phyloP scores from a whole-genome alignment of 2,888 invertebrate species.

The Drosophila hawaiiensis region DNA sequence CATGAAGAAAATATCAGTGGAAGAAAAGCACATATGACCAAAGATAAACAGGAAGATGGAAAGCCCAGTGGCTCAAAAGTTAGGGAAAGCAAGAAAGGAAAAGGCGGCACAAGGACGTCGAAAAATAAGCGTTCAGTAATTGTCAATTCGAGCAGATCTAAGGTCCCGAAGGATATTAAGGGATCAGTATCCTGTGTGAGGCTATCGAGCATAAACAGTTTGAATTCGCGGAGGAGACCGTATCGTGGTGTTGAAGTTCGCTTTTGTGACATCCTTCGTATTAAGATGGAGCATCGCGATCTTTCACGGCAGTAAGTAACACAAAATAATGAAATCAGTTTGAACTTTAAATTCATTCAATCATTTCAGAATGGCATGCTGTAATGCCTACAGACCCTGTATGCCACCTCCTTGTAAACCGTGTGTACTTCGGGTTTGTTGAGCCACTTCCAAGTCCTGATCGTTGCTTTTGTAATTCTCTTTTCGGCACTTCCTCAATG shows the following conservation, averaged over 20 bases:
- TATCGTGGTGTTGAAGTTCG: slow-evolving; percentile 65
- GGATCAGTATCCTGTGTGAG: slow-evolving; percentile 26
- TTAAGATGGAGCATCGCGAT: slow-evolving; percentile 73
- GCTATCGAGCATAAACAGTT: slow-evolving; percentile 3
- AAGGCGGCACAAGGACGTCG: not conserved
- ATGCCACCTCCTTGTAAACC: slow-evolving; percentile 17
- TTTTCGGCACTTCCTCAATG: not conserved
- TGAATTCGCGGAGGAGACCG: slow-evolving; percentile 12
- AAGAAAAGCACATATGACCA: not conserved
- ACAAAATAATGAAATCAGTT: not conserved
- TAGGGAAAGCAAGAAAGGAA: slow-evolving; percentile 1
- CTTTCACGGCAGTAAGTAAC: slow-evolving; percentile 47
- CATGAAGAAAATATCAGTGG: not conserved
- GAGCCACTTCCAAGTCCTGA: not conserved
- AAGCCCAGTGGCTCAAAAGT: not conserved
- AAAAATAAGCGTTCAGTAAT: not conserved
- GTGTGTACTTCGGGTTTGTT: slow-evolving; percentile 23
- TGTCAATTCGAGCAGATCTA: not conserved
- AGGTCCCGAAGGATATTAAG: slow-evolving; percentile 18
- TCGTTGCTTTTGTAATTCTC: not conserved
- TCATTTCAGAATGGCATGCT: slow-evolving; percentile 15
- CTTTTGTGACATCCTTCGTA: slow-evolving; percentile 75
- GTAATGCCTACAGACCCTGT: slow-evolving; percentile 13
- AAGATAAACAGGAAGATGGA: not conserved
- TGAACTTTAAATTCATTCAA: no score